Percentiles rank a stretch among this genome's conserved stretches.
Evolutionary conservation across 2,888 invertebrate species (phyloP).

Genomic region (Lochmaea crataegi): DNA sequence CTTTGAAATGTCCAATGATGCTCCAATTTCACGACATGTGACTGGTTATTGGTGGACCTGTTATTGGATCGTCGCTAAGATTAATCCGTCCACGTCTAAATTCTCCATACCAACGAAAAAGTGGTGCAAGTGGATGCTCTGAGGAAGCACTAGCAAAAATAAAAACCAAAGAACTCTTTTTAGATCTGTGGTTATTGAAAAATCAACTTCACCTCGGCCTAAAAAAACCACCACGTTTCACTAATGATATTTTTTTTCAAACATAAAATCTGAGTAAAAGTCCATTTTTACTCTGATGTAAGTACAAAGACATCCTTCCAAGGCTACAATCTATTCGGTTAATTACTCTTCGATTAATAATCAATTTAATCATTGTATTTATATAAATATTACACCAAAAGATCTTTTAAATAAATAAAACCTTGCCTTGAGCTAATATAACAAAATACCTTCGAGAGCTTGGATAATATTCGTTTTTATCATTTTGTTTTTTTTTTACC

Average conservation of each 20-base stretch:
- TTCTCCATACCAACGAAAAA: too few relatives aligned
- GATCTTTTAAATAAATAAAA: slow-evolving; percentile 23
- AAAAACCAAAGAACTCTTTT: too few relatives aligned
- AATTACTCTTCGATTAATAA: slow-evolving; percentile 26
- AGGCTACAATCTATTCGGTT: slow-evolving; percentile 15
- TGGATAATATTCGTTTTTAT: too few relatives aligned
- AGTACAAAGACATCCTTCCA: slow-evolving; percentile 8
- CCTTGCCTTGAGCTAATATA: slow-evolving; percentile 31
- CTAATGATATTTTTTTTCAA: background rate
- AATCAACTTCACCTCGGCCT: background rate
- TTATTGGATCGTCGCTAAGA: too few relatives aligned
- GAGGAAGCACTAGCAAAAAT: too few relatives aligned
- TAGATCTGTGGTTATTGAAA: too few relatives aligned
- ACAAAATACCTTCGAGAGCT: slow-evolving; percentile 11
- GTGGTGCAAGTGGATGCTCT: too few relatives aligned
- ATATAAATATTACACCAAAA: slow-evolving; percentile 25
- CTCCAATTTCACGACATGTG: too few relatives aligned
- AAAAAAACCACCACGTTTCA: background rate
- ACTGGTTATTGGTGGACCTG: too few relatives aligned
- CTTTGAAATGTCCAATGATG: too few relatives aligned
- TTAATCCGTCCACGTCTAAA: too few relatives aligned
- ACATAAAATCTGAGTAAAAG: slow-evolving; percentile 10
- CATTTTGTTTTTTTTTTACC: too few relatives aligned
- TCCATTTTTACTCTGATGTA: background rate
- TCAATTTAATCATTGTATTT: slow-evolving; percentile 7